Evolutionary conservation across 1,140 invertebrate species (phyloP).

Genomic region (Pachypeltis micranthus): DNA sequence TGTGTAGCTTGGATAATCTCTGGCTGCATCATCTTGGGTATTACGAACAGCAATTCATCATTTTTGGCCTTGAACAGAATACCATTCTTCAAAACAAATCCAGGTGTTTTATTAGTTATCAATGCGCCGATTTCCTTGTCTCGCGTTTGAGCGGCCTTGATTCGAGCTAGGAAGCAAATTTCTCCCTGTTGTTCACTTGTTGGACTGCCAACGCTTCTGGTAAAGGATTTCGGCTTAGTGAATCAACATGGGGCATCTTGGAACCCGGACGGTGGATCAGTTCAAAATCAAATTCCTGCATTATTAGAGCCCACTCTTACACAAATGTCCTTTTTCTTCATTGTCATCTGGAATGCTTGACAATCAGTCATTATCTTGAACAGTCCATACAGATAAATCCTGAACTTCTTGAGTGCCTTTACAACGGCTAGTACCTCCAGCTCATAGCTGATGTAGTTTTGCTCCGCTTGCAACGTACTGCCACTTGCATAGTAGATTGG

Average conservation of each 20-base stretch:
- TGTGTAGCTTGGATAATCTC: slow-evolving; percentile 30
- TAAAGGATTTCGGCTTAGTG: slow-evolving; percentile 20
- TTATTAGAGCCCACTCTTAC: slow-evolving; percentile 28
- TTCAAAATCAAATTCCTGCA: slow-evolving; percentile 28
- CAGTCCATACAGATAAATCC: no score
- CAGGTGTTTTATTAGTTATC: slow-evolving; percentile 5
- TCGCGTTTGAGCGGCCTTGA: slow-evolving; percentile 17
- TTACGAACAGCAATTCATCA: slow-evolving; percentile 18
- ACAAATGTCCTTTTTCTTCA: slow-evolving; percentile 29
- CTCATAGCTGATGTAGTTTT: slow-evolving; percentile 28
- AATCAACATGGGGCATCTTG: slow-evolving; percentile 8
- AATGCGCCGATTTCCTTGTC: slow-evolving; percentile 8
- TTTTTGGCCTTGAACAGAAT: slow-evolving; percentile 19
- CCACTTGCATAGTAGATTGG: slow-evolving; percentile 23
- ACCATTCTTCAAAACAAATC: slow-evolving; percentile 16
- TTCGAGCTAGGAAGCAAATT: slow-evolving; percentile 27
- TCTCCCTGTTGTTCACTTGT: no score
- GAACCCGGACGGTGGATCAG: slow-evolving; percentile 16
- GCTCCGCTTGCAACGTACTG: slow-evolving; percentile 24
- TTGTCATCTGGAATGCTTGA: slow-evolving; percentile 29
- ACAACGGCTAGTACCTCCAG: slow-evolving; percentile 24
- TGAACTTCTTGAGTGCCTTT: slow-evolving; percentile 8
- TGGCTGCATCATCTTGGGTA: slow-evolving; percentile 27
- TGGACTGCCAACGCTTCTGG: no score
- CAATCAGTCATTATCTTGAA: slow-evolving; percentile 29